Evolutionary conservation across 2,113 vertebrate genomes (phyloP).

Genomic region (Paramisgurnus dabryanus): DNA sequence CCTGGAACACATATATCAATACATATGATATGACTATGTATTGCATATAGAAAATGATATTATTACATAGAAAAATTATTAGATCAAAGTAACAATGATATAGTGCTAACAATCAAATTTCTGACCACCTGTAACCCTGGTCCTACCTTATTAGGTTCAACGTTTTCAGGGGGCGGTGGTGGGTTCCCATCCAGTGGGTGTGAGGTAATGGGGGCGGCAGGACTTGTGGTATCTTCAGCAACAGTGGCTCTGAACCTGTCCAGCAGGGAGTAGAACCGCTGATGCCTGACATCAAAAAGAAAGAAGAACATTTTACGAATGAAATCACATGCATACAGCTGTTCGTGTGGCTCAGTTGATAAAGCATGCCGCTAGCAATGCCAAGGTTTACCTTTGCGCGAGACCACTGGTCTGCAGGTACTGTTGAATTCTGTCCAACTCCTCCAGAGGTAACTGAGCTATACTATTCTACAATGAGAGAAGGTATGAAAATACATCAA

Average conservation of each 20-base stretch:
- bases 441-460: constrained; percentile 90
- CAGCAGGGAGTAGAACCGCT: constrained; percentile 96
- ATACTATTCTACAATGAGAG: constrained; percentile 81
- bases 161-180: constrained; percentile 78
- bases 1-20: constrained; percentile 68
- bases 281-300: constrained; percentile 79
- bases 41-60: no score
- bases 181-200: constrained; percentile 92
- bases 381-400: constrained; percentile 82
- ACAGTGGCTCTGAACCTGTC: constrained; percentile 92
- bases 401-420: constrained; percentile 90
- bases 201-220: constrained; percentile 80
- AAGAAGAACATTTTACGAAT: neutral
- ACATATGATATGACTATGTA: no score
- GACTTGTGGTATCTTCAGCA: constrained; percentile 80
- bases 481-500: neutral
- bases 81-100: neutral
- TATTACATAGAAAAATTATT: neutral
- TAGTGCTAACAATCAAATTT: no score
- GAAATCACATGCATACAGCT: no score
- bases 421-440: constrained; percentile 90
- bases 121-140: no score
- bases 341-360: neutral
- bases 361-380: neutral
- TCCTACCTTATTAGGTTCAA: constrained; percentile 86